Percentiles rank a stretch among this genome's conserved stretches.
These are phyloP conservation scores for Hydropotes inermis DNA, from an alignment of 2,113 vertebrate species.

Conservation along the genomic window DNA sequence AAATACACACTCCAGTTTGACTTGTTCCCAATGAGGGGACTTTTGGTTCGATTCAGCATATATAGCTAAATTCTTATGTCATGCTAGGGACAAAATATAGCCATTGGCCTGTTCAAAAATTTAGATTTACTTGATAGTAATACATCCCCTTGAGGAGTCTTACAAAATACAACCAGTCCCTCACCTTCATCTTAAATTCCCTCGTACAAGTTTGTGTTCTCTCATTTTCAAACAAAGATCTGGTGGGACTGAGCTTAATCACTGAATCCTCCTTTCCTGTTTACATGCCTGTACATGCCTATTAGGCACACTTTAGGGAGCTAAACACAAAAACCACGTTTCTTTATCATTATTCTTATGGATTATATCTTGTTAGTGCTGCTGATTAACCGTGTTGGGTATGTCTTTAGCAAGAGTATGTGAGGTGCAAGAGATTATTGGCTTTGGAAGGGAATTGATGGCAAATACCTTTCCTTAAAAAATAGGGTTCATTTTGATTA, in stretches of 20 bases:
- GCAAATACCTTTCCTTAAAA: slow-evolving; percentile 28
- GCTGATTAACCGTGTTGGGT: not conserved
- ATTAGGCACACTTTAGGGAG: not conserved
- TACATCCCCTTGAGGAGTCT: not conserved
- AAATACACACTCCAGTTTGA: not conserved
- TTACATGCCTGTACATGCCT: not conserved
- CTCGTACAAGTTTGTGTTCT: not conserved
- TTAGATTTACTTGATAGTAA: not conserved
- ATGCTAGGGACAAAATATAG: not conserved
- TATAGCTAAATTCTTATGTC: not conserved
- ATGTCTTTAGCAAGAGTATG: not conserved
- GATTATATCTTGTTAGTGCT: not conserved
- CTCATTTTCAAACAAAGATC: not conserved
- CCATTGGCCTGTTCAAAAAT: not conserved
- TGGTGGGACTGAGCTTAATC: not conserved
- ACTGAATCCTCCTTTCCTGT: not conserved
- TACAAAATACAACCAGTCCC: not conserved
- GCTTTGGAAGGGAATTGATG: not conserved
- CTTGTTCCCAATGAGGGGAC: not conserved
- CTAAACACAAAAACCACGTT: not conserved
- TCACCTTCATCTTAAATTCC: not conserved
- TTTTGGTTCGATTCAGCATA: not conserved
- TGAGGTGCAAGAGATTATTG: not conserved
- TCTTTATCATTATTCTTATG: not conserved
- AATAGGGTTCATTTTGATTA: not conserved